Evolutionary conservation across 2,113 vertebrate genomes (phyloP).

Genomic region (Myotis brandtii): DNA sequence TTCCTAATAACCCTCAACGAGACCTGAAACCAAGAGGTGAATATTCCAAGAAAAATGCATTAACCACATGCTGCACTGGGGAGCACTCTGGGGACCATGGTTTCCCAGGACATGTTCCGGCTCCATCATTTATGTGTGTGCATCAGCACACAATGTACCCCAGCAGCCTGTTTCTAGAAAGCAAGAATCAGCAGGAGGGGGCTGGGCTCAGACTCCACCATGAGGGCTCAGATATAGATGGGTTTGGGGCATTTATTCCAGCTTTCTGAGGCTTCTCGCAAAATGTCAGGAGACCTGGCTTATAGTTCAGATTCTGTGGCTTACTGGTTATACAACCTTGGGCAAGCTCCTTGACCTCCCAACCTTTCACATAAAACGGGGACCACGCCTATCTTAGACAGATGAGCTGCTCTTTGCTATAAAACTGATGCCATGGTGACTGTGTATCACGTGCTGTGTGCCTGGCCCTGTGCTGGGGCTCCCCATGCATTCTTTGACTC

Average conservation of each 20-base stretch:
- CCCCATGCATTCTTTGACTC: background rate
- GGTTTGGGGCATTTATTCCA: background rate
- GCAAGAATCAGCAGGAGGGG: background rate
- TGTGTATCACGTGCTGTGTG: background rate
- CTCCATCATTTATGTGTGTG: background rate
- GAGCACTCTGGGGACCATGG: background rate
- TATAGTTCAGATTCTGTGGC: background rate
- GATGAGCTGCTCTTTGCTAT: background rate
- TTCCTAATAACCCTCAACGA: constrained; percentile 37
- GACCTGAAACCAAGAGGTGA: constrained; percentile 56
- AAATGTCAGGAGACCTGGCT: background rate
- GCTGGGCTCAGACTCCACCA: background rate
- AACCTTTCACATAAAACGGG: background rate
- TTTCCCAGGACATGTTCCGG: constrained; percentile 9
- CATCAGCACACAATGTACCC: background rate
- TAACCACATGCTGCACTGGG: constrained; percentile 45
- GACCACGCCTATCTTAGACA: background rate
- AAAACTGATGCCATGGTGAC: background rate
- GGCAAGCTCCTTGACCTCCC: background rate
- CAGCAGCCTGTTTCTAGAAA: constrained; percentile 26
- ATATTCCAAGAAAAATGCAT: constrained; percentile 60
- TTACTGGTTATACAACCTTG: background rate
- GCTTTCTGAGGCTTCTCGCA: background rate
- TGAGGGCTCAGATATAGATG: background rate
- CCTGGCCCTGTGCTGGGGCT: background rate